Conservation (phyloP, 2,797 vertebrate species). For the Gymnoscopelus braueri region DNA sequence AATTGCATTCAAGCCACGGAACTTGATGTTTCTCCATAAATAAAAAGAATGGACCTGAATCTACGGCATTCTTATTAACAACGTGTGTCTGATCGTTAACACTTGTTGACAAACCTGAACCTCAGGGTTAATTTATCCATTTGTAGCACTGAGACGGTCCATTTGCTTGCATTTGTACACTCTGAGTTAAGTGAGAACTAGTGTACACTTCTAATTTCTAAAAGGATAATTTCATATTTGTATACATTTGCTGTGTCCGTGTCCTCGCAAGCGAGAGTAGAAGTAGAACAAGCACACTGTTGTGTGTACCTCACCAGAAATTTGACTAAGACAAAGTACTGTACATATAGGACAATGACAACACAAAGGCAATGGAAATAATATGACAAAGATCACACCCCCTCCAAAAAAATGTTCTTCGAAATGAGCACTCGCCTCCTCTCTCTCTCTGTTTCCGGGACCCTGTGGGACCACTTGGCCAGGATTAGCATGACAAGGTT, state of each 20-base stretch:
- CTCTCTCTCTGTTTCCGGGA: conserved; percentile 55
- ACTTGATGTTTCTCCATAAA: conserved; percentile 43
- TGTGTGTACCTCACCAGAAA: conserved; percentile 48
- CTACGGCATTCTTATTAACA: conserved; percentile 35
- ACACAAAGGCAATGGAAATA: conserved; percentile 62
- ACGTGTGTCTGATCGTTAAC: conserved; percentile 16
- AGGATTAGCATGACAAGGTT: conserved; percentile 79
- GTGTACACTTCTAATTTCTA: background rate
- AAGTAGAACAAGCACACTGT: conserved; percentile 42
- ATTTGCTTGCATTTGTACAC: too few species aligned
- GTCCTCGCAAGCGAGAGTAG: conserved; percentile 4
- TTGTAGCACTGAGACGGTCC: too few species aligned
- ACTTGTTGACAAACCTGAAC: conserved; percentile 9
- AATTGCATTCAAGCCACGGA: conserved; percentile 42
- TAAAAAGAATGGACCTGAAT: conserved; percentile 41
- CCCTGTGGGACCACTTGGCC: conserved; percentile 73
- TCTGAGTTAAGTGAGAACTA: too few species aligned
- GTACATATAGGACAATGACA: conserved; percentile 71
- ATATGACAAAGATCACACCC: conserved; percentile 61
- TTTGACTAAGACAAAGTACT: conserved; percentile 68
- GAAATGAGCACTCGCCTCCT: conserved; percentile 47
- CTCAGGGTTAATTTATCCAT: too few species aligned
- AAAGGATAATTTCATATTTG: background rate
- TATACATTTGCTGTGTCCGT: conserved; percentile 15
- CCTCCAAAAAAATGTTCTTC: conserved; percentile 38